Percentiles rank a stretch among this genome's conserved stretches.
These are phyloP conservation scores for Dasyprocta punctata DNA, from an alignment of 2,113 vertebrate genomes.

Conservation along the genomic window DNA sequence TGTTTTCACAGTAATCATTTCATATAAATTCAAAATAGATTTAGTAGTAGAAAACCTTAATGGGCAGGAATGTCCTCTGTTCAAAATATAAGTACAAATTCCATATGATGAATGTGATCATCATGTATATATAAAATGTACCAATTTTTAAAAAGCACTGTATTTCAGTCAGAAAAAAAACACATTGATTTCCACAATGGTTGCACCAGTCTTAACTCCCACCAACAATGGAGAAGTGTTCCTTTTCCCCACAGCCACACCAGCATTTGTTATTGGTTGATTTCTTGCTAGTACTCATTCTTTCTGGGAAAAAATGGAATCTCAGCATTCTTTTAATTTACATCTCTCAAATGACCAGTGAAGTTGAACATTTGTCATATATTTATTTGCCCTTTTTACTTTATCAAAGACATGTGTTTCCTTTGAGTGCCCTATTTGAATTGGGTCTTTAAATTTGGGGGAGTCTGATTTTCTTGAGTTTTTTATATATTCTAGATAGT, in stretches of 20 bases:
- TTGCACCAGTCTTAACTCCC: background rate
- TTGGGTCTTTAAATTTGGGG: background rate
- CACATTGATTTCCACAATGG: background rate
- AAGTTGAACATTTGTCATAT: background rate
- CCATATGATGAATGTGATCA: too few relatives aligned
- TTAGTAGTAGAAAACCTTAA: background rate
- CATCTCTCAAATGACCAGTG: background rate
- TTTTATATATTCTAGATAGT: background rate
- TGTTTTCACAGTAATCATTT: background rate
- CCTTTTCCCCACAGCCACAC: background rate
- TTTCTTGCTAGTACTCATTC: background rate
- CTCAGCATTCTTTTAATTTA: background rate
- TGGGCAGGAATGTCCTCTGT: background rate
- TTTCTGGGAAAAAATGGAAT: background rate
- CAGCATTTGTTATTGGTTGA: background rate
- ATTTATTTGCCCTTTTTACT: background rate
- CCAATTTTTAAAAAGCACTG: too few relatives aligned
- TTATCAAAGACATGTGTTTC: background rate
- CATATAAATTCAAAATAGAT: slow-evolving; percentile 1
- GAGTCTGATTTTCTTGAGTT: background rate
- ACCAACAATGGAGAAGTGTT: background rate
- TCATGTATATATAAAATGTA: too few relatives aligned
- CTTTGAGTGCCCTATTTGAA: background rate
- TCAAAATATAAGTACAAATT: background rate
- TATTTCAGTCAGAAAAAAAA: background rate